Evolutionary conservation across 2,113 vertebrate species (phyloP).

Genomic region (Amia ocellicauda): DNA sequence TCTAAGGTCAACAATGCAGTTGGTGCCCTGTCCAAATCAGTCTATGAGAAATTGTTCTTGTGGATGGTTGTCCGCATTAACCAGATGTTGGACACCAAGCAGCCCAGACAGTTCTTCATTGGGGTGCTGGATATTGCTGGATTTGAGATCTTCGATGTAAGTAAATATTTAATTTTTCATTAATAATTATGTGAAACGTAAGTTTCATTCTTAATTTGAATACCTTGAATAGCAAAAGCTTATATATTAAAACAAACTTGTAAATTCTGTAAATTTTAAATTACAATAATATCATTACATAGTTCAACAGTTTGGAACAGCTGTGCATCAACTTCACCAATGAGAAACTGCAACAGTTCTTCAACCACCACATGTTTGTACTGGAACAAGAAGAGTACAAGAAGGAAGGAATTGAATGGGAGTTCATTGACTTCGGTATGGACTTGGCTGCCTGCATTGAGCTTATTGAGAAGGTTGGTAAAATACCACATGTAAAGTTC

Average conservation of each 20-base stretch:
- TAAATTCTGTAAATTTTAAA: too few species aligned
- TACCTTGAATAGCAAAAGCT: too few species aligned
- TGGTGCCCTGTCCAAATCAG: conserved; percentile 58
- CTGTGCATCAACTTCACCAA: conserved; percentile 87
- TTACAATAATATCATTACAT: too few species aligned
- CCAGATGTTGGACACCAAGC: conserved; percentile 67
- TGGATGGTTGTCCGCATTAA: conserved; percentile 72
- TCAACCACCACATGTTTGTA: conserved; percentile 81
- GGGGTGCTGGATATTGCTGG: conserved; percentile 72
- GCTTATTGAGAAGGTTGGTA: conserved; percentile 78
- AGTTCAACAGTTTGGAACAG: conserved; percentile 87
- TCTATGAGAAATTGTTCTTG: conserved; percentile 74
- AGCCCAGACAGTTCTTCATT: conserved; percentile 64
- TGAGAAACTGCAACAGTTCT: conserved; percentile 87
- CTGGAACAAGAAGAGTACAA: conserved; percentile 86
- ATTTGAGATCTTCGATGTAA: conserved; percentile 74
- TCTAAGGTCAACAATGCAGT: conserved; percentile 59
- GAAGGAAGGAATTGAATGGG: conserved; percentile 82
- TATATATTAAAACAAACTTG: too few species aligned
- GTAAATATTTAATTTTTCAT: too few species aligned
- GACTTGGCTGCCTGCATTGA: conserved; percentile 83
- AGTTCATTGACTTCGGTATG: conserved; percentile 86
- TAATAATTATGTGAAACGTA: too few species aligned
- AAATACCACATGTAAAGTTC: background rate
- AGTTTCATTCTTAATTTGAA: too few species aligned